Conservation (phyloP, 2,113 vertebrate genomes). For the Chloebia gouldiae region DNA sequence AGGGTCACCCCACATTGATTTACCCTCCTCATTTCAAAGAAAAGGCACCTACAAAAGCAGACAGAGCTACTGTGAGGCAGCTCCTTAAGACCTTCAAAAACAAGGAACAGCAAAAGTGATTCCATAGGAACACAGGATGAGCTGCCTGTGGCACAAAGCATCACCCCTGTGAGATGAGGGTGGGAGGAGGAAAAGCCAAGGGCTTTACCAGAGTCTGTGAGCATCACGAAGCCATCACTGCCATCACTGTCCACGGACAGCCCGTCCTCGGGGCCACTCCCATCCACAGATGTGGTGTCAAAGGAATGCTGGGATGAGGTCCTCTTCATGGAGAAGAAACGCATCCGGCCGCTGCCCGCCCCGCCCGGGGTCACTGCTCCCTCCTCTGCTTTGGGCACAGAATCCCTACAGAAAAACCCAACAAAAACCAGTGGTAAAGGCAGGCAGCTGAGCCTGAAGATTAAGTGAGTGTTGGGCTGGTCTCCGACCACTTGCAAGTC, state of each 20-base stretch:
- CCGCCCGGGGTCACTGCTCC: slow-evolving; percentile 56
- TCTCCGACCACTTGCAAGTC: neutral
- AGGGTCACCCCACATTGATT: neutral
- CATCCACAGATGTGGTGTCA: slow-evolving; percentile 86
- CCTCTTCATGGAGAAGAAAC: slow-evolving; percentile 84
- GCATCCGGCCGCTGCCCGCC: slow-evolving; percentile 58
- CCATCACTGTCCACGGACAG: slow-evolving; percentile 89
- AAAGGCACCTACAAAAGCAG: neutral
- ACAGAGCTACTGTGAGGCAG: neutral
- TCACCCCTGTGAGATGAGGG: neutral
- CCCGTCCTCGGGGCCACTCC: slow-evolving; percentile 85
- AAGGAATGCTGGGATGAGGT: slow-evolving; percentile 91
- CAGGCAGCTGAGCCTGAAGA: neutral
- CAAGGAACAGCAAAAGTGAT: neutral
- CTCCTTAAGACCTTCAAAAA: neutral
- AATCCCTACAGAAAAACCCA: slow-evolving; percentile 73
- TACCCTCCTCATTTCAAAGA: neutral
- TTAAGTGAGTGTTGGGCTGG: neutral
- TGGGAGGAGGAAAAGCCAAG: neutral
- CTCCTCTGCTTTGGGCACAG: slow-evolving; percentile 78
- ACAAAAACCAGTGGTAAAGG: neutral
- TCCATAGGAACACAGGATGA: neutral
- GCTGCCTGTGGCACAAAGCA: neutral
- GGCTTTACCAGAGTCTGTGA: slow-evolving; percentile 84
- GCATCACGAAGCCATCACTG: slow-evolving; percentile 88